Conservation (phyloP, 1,140 invertebrate genomes). For the Drosophila mayri region DNA sequence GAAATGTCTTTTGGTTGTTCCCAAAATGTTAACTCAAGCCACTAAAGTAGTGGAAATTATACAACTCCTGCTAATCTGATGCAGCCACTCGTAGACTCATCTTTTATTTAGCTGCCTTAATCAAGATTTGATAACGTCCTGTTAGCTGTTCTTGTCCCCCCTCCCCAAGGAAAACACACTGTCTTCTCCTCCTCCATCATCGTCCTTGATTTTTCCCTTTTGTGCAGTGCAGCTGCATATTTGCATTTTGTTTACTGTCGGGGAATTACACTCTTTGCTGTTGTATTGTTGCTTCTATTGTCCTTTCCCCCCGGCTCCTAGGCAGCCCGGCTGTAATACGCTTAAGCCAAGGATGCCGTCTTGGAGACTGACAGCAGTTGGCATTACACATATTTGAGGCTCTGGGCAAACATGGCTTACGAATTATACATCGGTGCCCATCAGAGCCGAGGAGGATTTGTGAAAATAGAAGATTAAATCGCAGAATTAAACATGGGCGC, state of each 20-base stretch:
- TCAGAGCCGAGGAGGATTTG: constrained; percentile 21
- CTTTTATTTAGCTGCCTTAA: constrained; percentile 27
- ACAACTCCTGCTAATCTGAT: constrained; percentile 15
- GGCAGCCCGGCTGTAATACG: constrained; percentile 45
- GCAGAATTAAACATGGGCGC: constrained; percentile 17
- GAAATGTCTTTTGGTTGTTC: neutral
- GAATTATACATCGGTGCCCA: constrained; percentile 45
- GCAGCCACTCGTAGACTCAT: constrained; percentile 7
- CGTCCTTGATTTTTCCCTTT: constrained; percentile 12
- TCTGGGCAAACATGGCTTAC: constrained; percentile 25
- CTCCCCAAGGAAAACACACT: neutral
- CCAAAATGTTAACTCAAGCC: neutral
- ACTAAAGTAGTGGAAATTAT: neutral
- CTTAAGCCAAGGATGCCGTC: constrained; percentile 55
- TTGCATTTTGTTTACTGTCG: constrained; percentile 75
- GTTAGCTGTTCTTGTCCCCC: constrained; percentile 30
- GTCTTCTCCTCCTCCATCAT: constrained; percentile 13
- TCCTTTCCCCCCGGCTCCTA: constrained; percentile 13
- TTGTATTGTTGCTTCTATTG: constrained; percentile 37
- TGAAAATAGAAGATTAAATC: constrained; percentile 14
- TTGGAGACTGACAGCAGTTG: constrained; percentile 57
- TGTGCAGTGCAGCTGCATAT: constrained; percentile 43
- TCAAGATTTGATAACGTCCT: constrained; percentile 38
- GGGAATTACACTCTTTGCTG: constrained; percentile 38
- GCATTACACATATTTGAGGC: constrained; percentile 54